Conservation (phyloP, 1,140 invertebrate genomes). For the Leptonema lineaticorne region DNA sequence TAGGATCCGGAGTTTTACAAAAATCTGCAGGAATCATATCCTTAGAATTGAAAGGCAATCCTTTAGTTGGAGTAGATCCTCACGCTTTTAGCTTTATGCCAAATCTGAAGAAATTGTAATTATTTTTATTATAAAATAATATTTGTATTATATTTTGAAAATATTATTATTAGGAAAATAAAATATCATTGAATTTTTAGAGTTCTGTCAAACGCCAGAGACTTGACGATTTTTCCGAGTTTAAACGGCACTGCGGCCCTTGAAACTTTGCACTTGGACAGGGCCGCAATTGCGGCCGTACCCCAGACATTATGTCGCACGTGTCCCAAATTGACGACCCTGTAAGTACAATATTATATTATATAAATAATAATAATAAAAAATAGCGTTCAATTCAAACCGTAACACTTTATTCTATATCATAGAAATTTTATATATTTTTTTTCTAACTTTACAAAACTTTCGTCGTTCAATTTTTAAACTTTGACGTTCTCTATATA, state of each 20-base stretch:
- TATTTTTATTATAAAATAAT: no score
- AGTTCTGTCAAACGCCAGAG: constrained; percentile 80
- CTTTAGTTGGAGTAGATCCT: constrained; percentile 63
- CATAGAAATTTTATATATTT: no score
- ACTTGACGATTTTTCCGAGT: constrained; percentile 76
- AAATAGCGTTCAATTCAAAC: no score
- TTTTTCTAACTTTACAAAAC: no score
- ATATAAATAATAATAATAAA: no score
- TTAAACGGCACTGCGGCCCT: constrained; percentile 75
- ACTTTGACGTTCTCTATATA: no score
- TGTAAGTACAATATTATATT: no score
- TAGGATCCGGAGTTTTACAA: constrained; percentile 62
- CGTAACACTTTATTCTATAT: no score
- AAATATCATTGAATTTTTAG: constrained; percentile 53
- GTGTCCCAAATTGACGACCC: constrained; percentile 75
- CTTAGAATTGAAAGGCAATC: constrained; percentile 71
- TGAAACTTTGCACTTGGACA: constrained; percentile 79
- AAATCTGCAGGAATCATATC: constrained; percentile 60
- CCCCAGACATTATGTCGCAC: constrained; percentile 75
- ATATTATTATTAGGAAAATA: neutral
- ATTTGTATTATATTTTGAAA: no score
- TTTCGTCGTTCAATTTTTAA: no score
- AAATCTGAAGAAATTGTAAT: constrained; percentile 72
- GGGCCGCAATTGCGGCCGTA: constrained; percentile 70
- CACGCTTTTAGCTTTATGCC: constrained; percentile 66